Evolutionary conservation across 2,113 vertebrate species (phyloP), one percentile per base, ranked within the genome.

Genomic region (Laterallus jamaicensis): DNA sequence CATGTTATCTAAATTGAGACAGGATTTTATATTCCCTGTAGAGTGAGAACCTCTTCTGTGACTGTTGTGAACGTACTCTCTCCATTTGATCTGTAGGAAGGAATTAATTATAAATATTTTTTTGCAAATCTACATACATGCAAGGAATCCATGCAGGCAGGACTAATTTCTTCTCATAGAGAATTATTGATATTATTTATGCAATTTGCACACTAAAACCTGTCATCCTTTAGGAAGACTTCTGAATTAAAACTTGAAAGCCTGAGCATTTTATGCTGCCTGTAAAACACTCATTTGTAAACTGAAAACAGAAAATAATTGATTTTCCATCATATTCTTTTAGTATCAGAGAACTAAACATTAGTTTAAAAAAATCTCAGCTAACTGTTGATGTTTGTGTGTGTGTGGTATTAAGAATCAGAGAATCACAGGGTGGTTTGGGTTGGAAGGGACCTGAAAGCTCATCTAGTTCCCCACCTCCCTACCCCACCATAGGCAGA

Each of bases 261-360:
- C 32, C 47, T 39, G 10, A 58, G 50, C 31, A 24, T 67, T 74
- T 88, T 71, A n/a, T 47, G 56, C 58, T 66, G 17, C 32, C 79
- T 88, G 75, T 77, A 88, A 93, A 91, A 60, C 82, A 56, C 50
- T 91, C 44, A 52, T 93, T 94, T 96, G 37, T 70, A 74, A 83
- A 77, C 37, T 58, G 87, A 81, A 81, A 95, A 84, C 31, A 94
- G 77, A 92, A 96, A 96, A 94, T 25, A 71, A 96, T 95, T 93
- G 64, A 97, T 97, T 97, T 97, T 95, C 92, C 91, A 74, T 94
- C 79, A 74, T 85, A 93, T 40, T 91, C 69, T 85, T 26, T 95
- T 95, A 84, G 63, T 76, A 63, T 40, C 74, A 87, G 52, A 88
- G 66, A 88, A 16, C 49, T 89, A 96, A 95, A 90, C 70, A 89